Evolutionary conservation across 2,888 invertebrate genomes (phyloP).

Genomic region (Minunthozetes semirufus): DNA sequence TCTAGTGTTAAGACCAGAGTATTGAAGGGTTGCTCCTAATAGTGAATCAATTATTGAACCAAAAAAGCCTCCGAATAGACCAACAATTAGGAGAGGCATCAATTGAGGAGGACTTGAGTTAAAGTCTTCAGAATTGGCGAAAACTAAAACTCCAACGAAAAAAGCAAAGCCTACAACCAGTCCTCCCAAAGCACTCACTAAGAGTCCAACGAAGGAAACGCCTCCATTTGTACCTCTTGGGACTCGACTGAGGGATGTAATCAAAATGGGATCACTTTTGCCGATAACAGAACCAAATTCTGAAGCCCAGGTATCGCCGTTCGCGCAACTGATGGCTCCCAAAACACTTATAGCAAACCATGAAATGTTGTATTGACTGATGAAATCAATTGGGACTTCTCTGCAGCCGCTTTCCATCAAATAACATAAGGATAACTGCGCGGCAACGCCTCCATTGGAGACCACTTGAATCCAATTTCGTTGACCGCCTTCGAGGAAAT

Average conservation of each 20-base stretch:
- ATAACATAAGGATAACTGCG: conserved; percentile 67
- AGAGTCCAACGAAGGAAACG: conserved; percentile 57
- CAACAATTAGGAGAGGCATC: conserved; percentile 63
- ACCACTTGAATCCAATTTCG: conserved; percentile 83
- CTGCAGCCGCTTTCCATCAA: conserved; percentile 70
- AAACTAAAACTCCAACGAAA: conserved; percentile 62
- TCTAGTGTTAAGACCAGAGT: conserved; percentile 63
- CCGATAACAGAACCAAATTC: conserved; percentile 73
- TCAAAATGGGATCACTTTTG: conserved; percentile 61
- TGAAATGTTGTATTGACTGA: conserved; percentile 59
- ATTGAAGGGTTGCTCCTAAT: conserved; percentile 76
- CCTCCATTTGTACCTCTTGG: conserved; percentile 83
- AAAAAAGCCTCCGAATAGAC: conserved; percentile 65
- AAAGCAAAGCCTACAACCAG: conserved; percentile 63
- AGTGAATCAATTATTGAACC: conserved; percentile 77
- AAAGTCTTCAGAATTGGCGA: conserved; percentile 44
- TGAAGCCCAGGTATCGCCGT: conserved; percentile 86
- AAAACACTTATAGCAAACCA: conserved; percentile 74
- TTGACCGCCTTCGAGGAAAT: conserved; percentile 76
- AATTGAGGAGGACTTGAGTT: conserved; percentile 56
- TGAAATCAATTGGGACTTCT: conserved; percentile 71
- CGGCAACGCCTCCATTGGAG: conserved; percentile 81
- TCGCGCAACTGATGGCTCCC: conserved; percentile 68
- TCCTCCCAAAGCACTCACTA: conserved; percentile 62
- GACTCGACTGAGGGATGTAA: conserved; percentile 64